Conservation (phyloP, 2,113 vertebrate genomes). For the Accipiter cooperii region DNA sequence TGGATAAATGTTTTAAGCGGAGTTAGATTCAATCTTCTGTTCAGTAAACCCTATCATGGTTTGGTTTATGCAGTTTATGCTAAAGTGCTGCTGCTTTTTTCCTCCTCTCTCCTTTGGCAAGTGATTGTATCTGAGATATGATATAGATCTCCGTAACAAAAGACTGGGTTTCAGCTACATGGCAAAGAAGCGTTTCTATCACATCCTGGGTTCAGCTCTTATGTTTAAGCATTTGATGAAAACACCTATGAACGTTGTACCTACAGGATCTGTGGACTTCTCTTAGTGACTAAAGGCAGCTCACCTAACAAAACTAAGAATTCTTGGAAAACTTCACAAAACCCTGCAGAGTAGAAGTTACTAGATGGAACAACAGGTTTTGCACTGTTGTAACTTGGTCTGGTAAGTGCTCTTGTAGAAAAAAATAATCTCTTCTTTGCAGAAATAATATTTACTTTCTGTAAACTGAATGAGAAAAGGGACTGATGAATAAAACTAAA, state of each 20-base stretch:
- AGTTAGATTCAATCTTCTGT: not conserved
- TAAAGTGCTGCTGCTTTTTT: not conserved
- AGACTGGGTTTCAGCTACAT: not conserved
- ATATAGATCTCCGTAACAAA: not conserved
- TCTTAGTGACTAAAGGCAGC: not conserved
- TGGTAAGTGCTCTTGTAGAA: not conserved
- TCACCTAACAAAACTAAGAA: not conserved
- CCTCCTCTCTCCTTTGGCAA: not conserved
- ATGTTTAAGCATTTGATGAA: not conserved
- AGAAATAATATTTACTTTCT: not conserved
- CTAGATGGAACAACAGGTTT: not conserved
- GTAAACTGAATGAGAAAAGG: not conserved
- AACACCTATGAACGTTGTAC: not conserved
- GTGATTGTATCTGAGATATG: not conserved
- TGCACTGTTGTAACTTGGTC: not conserved
- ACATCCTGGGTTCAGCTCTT: not conserved
- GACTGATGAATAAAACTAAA: not conserved
- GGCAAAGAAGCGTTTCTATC: not conserved
- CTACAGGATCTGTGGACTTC: not conserved
- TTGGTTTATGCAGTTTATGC: not conserved
- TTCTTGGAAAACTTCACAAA: not conserved
- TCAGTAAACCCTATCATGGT: not conserved
- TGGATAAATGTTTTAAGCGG: not conserved
- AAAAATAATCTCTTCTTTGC: not conserved
- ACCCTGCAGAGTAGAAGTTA: not conserved